Evolutionary conservation across 1,140 invertebrate genomes (phyloP), one percentile per base, ranked within the genome.

Genomic region (Saxidomus purpurata): DNA sequence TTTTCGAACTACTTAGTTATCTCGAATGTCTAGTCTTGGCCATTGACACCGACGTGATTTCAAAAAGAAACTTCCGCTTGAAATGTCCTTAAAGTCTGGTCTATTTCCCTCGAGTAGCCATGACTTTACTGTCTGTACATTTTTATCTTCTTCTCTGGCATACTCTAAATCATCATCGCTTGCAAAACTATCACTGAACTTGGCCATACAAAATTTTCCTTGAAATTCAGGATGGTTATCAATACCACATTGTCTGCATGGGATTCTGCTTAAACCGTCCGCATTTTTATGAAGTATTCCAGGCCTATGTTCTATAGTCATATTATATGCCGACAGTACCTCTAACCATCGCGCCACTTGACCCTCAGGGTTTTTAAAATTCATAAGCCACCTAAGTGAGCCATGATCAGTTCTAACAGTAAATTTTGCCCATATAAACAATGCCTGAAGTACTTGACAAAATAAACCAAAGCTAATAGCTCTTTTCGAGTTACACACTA

Each of bases 401-500:
- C 43, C 47, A 89, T 93, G 92, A 81, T 94, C 93, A 19, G 92
- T 91, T 11, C 77, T 36, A 17, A 93, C 28, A 0, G 36, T 31
- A 49, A 94, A 91, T 22, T 85, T 28, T 86, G 74, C 15, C 19
- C 92, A 90, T 28, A 67, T 71, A 34, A 93, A 63, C 49, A 92
- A 92, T 55, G 82, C 61, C 63, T 74, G 25, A 89, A 92, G 89
- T 87, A 77, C 61, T 76, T 77, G 3, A 49, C 47, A 19, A 86
- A 87, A 36, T 80, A 22, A 17, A 84, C 74, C 19, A 91, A 40
- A 17, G 91, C 90, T 17, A 92, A 71, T 40, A 93, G 69, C 84
- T 92, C 90, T 40, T 76, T 92, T 36, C 88, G 22, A 34, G 91
- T 93, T 6, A 89, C 85, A 74, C 89, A 92, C 91, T 97, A 97